A percentile compares a stretch with the other conserved stretches of the same genome.
phyloP scores from a whole-genome alignment of 2,113 vertebrate species.

The Rhinolophus sinicus region DNA sequence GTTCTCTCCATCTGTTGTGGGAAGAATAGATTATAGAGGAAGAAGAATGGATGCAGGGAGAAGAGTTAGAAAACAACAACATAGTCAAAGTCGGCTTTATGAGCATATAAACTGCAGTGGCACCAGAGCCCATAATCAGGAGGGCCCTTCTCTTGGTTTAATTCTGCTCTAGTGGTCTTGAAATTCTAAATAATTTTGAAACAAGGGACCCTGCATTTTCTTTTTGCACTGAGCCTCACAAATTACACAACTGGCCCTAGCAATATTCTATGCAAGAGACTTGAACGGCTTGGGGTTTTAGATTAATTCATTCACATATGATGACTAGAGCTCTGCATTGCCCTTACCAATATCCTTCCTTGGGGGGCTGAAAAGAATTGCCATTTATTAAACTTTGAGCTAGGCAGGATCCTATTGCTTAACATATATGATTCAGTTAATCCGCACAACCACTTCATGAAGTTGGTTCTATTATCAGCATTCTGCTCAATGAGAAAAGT shows the following conservation, averaged over 20 bases:
- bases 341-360: not conserved
- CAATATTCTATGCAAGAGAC: not conserved
- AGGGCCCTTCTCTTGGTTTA: not conserved
- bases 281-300: not conserved
- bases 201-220: not conserved
- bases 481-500: not conserved
- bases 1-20: not conserved
- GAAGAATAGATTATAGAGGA: not conserved
- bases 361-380: not conserved
- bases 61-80: not conserved
- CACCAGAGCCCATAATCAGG: not conserved
- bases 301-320: not conserved
- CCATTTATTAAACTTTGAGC: not conserved
- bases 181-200: not conserved
- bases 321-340: not conserved
- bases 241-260: not conserved
- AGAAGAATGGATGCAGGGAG: not conserved
- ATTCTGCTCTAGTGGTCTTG: not conserved
- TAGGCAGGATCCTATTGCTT: not conserved
- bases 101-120: rapidly evolving
- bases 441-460: not conserved
- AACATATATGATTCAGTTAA: not conserved
- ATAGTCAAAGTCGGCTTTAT: not conserved
- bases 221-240: not conserved
- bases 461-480: not conserved